Base-by-base conservation (phyloP, 2,888 invertebrate genomes). In the Acanthoscelides obtectus region DNA sequence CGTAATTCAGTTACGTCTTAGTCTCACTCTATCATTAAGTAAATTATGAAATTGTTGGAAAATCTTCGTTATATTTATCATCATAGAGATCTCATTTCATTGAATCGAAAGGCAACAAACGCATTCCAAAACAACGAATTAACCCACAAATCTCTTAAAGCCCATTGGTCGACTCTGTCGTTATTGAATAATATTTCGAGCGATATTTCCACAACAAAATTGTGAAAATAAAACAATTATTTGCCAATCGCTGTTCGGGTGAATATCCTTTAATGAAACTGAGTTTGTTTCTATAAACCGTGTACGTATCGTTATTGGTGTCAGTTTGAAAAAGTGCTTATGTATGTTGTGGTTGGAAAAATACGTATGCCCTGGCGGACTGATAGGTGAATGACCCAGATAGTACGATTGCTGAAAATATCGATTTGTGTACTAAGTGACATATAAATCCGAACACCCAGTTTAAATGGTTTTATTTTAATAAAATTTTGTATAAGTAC, bases 321-420 rank as follows among this genome's bases (percentile, higher is more conserved):
- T 78, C 78, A 77, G 71, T 76, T 76, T 6, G 25, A 75, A 78
- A 80, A 79, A 78, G 72, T 77, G 80, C 80, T 76, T 75, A 80
- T 78, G 78, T 76, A 74, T 79, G 80, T 80, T 80, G 80, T 75
- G 79, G 77, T 77, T n/a, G n/a, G n/a, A n/a, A n/a, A n/a, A 76
- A 77, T 71, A 70, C 12, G 20, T 45, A 17, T 45, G 45, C 12
- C 5, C 45, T 12, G 45, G 12, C 17, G 1, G 12, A 45, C 12
- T 12, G 6, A 17, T 1, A 45, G 45, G 45, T 45, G 45, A 45
- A 45, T 45, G 45, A 3, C 5, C 45, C 17, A 12, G 5, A n/a
- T n/a, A n/a, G n/a, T n/a, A n/a, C n/a, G n/a, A n/a, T n/a, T n/a
- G n/a, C n/a, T n/a, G n/a, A n/a, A n/a, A n/a, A n/a, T n/a, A n/a